These are phyloP conservation scores for Parauchenoglanis punctatus DNA, from an alignment of 2,797 vertebrate species.

Conservation along the genomic window DNA sequence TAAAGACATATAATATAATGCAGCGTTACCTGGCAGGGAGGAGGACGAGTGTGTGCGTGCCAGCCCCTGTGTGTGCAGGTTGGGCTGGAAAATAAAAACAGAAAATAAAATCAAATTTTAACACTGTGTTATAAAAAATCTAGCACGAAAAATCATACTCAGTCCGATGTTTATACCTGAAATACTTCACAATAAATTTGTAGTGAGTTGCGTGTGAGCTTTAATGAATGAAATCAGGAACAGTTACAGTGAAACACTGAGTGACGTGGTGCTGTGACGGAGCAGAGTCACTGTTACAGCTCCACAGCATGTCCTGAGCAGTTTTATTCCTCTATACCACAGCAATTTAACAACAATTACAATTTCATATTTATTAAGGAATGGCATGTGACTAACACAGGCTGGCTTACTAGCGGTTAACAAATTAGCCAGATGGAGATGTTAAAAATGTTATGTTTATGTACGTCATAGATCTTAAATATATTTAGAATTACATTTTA, in stretches of 20 bases:
- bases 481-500: background rate
- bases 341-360: too few relatives aligned
- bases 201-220: too few relatives aligned
- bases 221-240: too few relatives aligned
- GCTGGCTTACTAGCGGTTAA: background rate
- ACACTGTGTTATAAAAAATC: background rate
- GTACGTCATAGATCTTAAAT: background rate
- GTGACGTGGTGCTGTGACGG: too few relatives aligned
- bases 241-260: too few relatives aligned
- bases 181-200: background rate
- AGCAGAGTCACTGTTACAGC: too few relatives aligned
- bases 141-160: too few relatives aligned
- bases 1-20: too few relatives aligned
- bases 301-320: too few relatives aligned
- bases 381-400: background rate
- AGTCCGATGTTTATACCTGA: background rate
- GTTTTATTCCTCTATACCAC: too few relatives aligned
- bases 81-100: constrained; percentile 63
- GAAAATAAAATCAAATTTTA: background rate
- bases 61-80: constrained; percentile 70
- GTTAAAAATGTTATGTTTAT: background rate
- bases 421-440: background rate
- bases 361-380: too few relatives aligned
- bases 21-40: constrained; percentile 71
- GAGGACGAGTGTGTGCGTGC: constrained; percentile 73